Conservation (phyloP, 2,888 invertebrate genomes). For the Cryptus armator region DNA sequence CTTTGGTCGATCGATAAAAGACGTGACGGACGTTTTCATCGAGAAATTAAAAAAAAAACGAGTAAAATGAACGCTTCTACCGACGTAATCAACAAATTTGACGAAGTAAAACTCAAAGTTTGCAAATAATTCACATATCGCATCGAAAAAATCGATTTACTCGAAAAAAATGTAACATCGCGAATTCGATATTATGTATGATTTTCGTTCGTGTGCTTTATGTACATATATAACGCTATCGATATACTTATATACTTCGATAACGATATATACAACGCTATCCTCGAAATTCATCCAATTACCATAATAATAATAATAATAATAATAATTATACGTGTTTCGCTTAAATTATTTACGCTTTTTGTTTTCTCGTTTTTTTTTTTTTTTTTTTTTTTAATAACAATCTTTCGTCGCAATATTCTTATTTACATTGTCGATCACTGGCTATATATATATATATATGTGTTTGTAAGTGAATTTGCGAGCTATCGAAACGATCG, state of each 20-base stretch:
- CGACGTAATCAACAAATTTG: neutral
- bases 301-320: slow-evolving; percentile 8
- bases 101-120: no score
- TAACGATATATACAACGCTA: slow-evolving; percentile 7
- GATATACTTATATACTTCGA: neutral
- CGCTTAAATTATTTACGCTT: slow-evolving; percentile 51
- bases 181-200: slow-evolving; percentile 11
- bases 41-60: neutral
- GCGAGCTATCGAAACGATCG: slow-evolving; percentile 68
- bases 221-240: slow-evolving; percentile 16
- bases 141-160: neutral
- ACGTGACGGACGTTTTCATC: neutral
- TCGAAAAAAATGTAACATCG: neutral
- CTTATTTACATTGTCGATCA: slow-evolving; percentile 57
- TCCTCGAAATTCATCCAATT: slow-evolving; percentile 41
- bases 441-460: slow-evolving; percentile 32
- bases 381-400: slow-evolving; percentile 21
- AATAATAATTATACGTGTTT: slow-evolving; percentile 40
- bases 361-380: neutral
- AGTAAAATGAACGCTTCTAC: neutral
- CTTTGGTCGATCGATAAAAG: slow-evolving; percentile 12
- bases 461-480: slow-evolving; percentile 4
- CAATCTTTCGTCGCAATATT: slow-evolving; percentile 46
- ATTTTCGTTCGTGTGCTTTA: slow-evolving; percentile 26
- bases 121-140: no score